A percentile compares a stretch with the other conserved stretches of the same genome.
These are phyloP conservation scores for Prenolepis imparis DNA, from an alignment of 2,888 invertebrate genomes.

Conservation along the genomic window DNA sequence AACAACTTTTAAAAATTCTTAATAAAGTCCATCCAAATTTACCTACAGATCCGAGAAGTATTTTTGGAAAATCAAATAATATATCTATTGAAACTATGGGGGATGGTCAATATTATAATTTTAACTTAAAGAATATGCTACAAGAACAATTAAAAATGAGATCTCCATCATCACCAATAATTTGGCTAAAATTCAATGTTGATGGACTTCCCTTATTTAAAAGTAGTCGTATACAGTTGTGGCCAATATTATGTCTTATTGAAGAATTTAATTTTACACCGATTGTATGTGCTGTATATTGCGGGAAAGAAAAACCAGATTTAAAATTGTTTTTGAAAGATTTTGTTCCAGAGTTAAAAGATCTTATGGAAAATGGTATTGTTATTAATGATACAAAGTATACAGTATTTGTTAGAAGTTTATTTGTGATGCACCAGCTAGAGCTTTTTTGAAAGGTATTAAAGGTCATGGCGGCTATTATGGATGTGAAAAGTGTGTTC, in stretches of 20 bases:
- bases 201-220: not conserved
- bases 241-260: not conserved
- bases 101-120: not conserved
- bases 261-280: not conserved
- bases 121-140: not conserved
- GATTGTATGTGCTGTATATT: not conserved
- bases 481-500: not conserved
- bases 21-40: not conserved
- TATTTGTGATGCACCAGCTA: not conserved
- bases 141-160: not conserved
- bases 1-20: not conserved
- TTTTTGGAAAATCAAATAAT: not conserved
- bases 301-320: not conserved
- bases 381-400: not conserved
- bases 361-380: not conserved
- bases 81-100: not conserved
- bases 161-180: not conserved
- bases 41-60: not conserved
- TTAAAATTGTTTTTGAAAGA: conserved; percentile 3
- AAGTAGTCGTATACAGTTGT: not conserved
- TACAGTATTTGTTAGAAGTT: not conserved
- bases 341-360: not conserved
- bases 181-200: not conserved
- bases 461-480: not conserved
- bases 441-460: conserved; percentile 2